Conservation (phyloP, 2,888 invertebrate species). For the Heliconius ismenius region DNA sequence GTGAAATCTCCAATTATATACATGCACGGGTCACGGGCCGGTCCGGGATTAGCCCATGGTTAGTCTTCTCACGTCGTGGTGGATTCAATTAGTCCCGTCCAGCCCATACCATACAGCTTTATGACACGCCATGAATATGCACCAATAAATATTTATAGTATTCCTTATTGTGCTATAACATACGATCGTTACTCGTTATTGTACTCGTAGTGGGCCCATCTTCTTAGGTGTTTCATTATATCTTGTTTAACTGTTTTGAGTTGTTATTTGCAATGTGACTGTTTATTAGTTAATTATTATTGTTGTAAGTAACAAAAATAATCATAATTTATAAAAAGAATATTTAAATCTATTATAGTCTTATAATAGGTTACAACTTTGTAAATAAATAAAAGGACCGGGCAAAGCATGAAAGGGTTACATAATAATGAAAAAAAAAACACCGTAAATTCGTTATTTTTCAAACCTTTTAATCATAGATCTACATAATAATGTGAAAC, state of each 20-base stretch:
- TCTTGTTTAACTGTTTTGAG: neutral
- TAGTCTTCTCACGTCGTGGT: slow-evolving; percentile 78
- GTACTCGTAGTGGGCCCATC: neutral
- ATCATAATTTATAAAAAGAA: neutral
- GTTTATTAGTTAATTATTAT: neutral
- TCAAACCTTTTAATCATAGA: slow-evolving; percentile 76
- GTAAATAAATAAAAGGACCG: slow-evolving; percentile 8
- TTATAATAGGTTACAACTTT: neutral
- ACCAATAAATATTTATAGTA: slow-evolving; percentile 33
- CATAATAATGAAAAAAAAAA: slow-evolving; percentile 58
- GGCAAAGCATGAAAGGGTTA: slow-evolving; percentile 61
- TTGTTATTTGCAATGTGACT: neutral
- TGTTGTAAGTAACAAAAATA: neutral
- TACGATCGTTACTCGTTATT: slow-evolving; percentile 14
- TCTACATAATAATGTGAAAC: slow-evolving; percentile 77
- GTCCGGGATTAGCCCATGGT: slow-evolving; percentile 69
- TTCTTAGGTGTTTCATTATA: slow-evolving; percentile 6
- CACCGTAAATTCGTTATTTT: slow-evolving; percentile 74
- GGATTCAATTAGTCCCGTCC: slow-evolving; percentile 67
- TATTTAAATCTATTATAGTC: neutral
- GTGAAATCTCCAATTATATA: slow-evolving; percentile 78
- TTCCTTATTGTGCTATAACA: slow-evolving; percentile 28
- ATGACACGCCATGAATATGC: slow-evolving; percentile 32
- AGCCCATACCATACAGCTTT: slow-evolving; percentile 43
- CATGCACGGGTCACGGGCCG: slow-evolving; percentile 49